Evolutionary conservation across 2,888 invertebrate species (phyloP), one percentile per base, ranked within the genome.

Genomic region (Macrosiphum euphorbiae): DNA sequence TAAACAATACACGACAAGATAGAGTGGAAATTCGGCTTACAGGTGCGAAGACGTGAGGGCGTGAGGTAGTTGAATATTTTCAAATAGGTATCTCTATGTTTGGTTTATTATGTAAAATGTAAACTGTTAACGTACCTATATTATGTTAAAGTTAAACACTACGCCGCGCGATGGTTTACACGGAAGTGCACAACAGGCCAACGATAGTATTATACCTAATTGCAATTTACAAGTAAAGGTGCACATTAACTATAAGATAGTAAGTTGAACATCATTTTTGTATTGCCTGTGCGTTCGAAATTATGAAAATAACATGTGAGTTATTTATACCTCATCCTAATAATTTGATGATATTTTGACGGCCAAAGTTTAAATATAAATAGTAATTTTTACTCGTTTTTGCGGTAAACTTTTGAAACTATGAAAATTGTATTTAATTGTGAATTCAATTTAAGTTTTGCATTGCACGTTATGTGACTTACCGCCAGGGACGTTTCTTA

Each of bases 401-500:
- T 78, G n/a, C 16, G 1, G 3, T 16, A 1, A 35, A 78, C 35
- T 20, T 35, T 78, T 78, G 78, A 78, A 78, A 78, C 7, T 78
- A 78, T 20, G 0, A 20, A 55, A 55, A 55, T 24, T 47, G 11
- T 47, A 47, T 47, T 47, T 13, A 16, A 52, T 52, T 3, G 4
- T 55, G 28, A 52, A 52, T 50, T 86, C 44, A 24, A 52, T 52
- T 88, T 20, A 78, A 78, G n/a, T 35, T 52, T 52, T 87, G 24
- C n/a, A 16, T 52, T n/a, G 52, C 10, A n/a, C 0, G 20, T 24
- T 52, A 8, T 35, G 24, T 35, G 13, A 94, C 85, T 35, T 28
- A 94, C 93, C 93, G 24, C 13, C 16, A 35, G 93, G 93, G 20
- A 94, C 50, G 16, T 28, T 86, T 94, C 50, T 94, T 58, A 94